phyloP scores from a whole-genome alignment of 2,113 vertebrate species.

The Equus przewalskii region DNA sequence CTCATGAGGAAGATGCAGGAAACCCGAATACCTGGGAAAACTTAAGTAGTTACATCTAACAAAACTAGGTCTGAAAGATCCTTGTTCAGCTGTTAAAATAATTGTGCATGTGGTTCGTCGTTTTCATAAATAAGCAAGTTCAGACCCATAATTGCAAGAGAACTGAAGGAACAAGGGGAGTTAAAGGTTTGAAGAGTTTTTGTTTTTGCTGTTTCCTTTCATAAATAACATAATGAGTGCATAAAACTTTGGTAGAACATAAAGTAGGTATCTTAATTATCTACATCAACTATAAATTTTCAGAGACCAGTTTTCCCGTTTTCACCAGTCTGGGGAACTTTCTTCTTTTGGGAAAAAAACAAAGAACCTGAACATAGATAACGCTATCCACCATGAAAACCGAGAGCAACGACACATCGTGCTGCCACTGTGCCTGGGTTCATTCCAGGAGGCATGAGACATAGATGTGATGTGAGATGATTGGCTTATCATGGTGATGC shows the following conservation, averaged over 20 bases:
- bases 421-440: background rate
- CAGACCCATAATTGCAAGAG: background rate
- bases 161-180: background rate
- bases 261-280: background rate
- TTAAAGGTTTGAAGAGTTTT: background rate
- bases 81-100: background rate
- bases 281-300: background rate
- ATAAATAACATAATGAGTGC: background rate
- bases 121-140: background rate
- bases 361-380: background rate
- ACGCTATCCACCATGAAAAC: background rate
- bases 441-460: background rate
- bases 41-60: background rate
- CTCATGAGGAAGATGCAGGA: background rate
- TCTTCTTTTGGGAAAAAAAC: background rate
- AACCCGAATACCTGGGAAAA: background rate
- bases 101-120: background rate
- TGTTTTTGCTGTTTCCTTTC: background rate
- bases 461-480: background rate
- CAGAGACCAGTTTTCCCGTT: background rate
- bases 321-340: background rate
- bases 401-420: background rate
- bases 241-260: background rate
- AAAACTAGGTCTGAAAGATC: constrained; percentile 27
- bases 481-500: background rate